phyloP scores from a whole-genome alignment of 2,888 invertebrate genomes.

The Catocala fraxini region DNA sequence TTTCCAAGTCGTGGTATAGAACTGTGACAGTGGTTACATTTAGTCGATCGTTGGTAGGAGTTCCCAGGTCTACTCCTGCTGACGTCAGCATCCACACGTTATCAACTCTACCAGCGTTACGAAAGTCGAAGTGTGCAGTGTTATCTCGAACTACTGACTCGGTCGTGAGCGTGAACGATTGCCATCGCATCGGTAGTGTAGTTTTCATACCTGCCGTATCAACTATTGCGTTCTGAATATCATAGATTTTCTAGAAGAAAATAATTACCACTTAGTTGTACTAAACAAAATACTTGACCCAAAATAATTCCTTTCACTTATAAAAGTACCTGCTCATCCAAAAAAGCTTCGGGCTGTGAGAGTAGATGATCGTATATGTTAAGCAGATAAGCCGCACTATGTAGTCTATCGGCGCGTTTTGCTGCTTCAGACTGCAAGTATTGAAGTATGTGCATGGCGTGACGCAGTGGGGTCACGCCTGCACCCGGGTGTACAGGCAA shows the following conservation, averaged over 20 bases:
- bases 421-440: constrained; percentile 80
- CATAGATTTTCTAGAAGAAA: constrained; percentile 76
- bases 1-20: constrained; percentile 89
- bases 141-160: constrained; percentile 48
- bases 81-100: constrained; percentile 76
- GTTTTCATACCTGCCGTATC: constrained; percentile 74
- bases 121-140: constrained; percentile 71
- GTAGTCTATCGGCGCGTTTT: constrained; percentile 69
- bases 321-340: constrained; percentile 90
- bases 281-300: constrained; percentile 14
- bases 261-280: not conserved
- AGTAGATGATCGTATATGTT: constrained; percentile 81
- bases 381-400: constrained; percentile 90
- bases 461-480: constrained; percentile 88
- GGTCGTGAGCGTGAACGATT: constrained; percentile 71
- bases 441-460: constrained; percentile 87
- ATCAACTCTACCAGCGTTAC: constrained; percentile 46
- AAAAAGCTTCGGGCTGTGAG: constrained; percentile 88
- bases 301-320: not conserved
- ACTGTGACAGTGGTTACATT: constrained; percentile 78
- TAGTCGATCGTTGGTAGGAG: constrained; percentile 48
- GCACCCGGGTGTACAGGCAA: constrained; percentile 89
- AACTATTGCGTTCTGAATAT: constrained; percentile 77
- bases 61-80: constrained; percentile 73
- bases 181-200: constrained; percentile 62